Conservation (phyloP, 2,888 invertebrate genomes). For the Agrotis exclamationis region DNA sequence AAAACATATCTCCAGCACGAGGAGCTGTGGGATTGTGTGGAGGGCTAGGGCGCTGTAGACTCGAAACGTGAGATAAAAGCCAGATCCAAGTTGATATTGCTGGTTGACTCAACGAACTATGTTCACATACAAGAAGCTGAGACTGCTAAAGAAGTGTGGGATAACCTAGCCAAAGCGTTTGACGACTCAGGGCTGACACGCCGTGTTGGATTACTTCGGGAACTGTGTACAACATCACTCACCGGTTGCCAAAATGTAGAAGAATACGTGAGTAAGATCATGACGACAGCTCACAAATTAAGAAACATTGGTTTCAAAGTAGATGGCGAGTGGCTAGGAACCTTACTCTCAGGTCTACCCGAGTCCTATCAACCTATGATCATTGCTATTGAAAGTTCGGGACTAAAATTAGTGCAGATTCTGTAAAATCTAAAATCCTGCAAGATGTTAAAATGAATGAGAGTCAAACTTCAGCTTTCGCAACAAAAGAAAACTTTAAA, state of each 20-base stretch:
- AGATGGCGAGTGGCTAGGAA: background rate
- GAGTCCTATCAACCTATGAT: background rate
- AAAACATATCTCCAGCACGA: too few relatives aligned
- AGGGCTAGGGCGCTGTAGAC: background rate
- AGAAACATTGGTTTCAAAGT: background rate
- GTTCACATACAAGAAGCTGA: slow-evolving; percentile 10
- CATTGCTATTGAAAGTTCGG: background rate
- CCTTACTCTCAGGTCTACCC: background rate
- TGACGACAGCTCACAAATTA: background rate
- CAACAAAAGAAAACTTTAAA: background rate
- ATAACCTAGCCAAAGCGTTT: background rate
- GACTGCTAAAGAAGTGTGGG: slow-evolving; percentile 28
- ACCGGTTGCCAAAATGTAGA: background rate
- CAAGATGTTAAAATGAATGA: background rate
- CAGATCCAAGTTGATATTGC: background rate
- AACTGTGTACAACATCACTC: background rate
- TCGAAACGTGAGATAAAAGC: background rate
- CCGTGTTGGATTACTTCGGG: background rate
- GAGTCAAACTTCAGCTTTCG: background rate
- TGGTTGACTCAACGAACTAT: slow-evolving; percentile 6
- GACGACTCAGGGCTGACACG: background rate
- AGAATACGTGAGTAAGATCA: background rate
- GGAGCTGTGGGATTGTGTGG: too few relatives aligned
- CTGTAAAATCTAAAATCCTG: background rate
- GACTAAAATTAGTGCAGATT: background rate